Conservation (phyloP, 2,888 invertebrate genomes). For the Adineta ricciae region DNA sequence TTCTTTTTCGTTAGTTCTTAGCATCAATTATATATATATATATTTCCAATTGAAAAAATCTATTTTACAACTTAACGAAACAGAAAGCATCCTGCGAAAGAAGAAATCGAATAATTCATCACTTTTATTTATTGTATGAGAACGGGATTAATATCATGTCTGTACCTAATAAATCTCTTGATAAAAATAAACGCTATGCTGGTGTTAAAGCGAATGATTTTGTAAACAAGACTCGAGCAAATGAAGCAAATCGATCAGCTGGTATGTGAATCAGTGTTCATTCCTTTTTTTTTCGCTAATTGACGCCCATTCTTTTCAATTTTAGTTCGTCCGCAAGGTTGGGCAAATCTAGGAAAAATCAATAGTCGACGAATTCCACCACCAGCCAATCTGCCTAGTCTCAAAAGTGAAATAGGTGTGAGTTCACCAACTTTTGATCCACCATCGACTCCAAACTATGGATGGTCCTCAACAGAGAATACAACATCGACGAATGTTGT, state of each 20-base stretch:
- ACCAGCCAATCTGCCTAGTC: slow-evolving; percentile 93
- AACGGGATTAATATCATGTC: not conserved
- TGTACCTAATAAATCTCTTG: not conserved
- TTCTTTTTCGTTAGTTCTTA: not conserved
- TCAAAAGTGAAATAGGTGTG: slow-evolving; percentile 82
- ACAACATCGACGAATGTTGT: not conserved
- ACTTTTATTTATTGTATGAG: not conserved
- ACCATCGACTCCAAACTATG: not conserved
- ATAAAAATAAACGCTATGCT: slow-evolving; percentile 6
- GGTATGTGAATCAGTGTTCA: not conserved
- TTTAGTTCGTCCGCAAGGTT: slow-evolving; percentile 77
- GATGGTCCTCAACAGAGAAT: not conserved
- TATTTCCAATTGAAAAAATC: not conserved
- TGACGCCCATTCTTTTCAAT: not conserved
- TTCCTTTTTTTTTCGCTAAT: not conserved
- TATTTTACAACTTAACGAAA: not conserved
- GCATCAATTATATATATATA: not conserved
- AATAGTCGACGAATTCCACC: slow-evolving; percentile 84
- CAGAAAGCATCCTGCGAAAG: not conserved
- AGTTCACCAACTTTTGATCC: slow-evolving; percentile 58
- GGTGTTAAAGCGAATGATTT: not conserved
- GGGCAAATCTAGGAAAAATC: slow-evolving; percentile 99
- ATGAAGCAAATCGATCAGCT: not conserved
- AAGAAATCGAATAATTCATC: not conserved
- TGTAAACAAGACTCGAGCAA: not conserved